Evolutionary conservation across 2,113 vertebrate genomes (phyloP).

Genomic region (Thalassarche chlororhynchos): DNA sequence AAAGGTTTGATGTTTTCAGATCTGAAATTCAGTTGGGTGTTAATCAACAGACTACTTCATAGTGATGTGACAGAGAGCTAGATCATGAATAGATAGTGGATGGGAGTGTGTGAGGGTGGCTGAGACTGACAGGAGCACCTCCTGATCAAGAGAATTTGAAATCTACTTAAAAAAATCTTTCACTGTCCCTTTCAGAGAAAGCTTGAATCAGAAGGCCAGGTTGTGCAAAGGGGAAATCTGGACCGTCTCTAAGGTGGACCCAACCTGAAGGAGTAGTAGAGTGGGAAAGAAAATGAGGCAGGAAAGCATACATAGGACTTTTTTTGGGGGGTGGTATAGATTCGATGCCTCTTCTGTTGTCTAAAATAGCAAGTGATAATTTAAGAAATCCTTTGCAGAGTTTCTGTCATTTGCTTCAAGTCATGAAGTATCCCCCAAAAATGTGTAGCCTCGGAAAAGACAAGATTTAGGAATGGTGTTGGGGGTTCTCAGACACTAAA

Average conservation of each 20-base stretch:
- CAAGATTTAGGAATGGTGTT: neutral
- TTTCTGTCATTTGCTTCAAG: neutral
- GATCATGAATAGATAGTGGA: neutral
- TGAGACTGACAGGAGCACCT: neutral
- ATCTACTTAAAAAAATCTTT: neutral
- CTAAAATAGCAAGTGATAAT: neutral
- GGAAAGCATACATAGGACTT: neutral
- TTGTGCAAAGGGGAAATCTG: neutral
- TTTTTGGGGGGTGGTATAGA: neutral
- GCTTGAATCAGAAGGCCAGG: neutral
- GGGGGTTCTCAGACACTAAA: neutral
- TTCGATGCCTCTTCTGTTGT: neutral
- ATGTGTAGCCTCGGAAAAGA: neutral
- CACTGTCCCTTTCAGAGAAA: neutral
- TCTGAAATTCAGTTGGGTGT: neutral
- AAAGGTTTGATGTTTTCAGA: neutral
- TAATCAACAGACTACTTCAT: neutral
- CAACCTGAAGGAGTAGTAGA: neutral
- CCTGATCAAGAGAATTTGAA: neutral
- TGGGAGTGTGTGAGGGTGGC: neutral
- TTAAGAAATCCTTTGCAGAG: neutral
- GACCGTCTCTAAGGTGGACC: neutral
- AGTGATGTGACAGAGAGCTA: neutral
- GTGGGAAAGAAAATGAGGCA: neutral
- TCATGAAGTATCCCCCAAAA: neutral